Percentiles rank a stretch among this genome's conserved stretches.
Evolutionary conservation across 2,797 vertebrate species (phyloP).

Genomic region (Corythornis leucogaster): DNA sequence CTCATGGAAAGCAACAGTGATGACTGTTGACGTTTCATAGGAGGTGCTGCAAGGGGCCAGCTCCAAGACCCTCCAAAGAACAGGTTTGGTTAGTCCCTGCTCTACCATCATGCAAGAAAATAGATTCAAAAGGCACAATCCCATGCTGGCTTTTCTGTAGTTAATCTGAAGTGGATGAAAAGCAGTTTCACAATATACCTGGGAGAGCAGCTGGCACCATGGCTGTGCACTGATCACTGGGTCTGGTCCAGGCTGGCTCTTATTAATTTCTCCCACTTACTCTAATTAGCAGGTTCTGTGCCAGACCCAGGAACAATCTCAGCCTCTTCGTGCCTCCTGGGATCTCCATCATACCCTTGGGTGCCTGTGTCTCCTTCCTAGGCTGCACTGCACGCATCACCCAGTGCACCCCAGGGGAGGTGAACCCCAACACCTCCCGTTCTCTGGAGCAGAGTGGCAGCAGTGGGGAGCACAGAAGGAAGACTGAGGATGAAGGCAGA

Average conservation of each 20-base stretch:
- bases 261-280: background rate
- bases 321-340: background rate
- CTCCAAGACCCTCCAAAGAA: background rate
- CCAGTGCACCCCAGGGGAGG: accelerated
- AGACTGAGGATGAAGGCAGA: background rate
- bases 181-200: background rate
- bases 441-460: background rate
- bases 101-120: background rate
- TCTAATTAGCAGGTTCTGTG: background rate
- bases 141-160: background rate
- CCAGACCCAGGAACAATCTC: background rate
- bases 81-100: background rate
- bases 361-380: accelerated
- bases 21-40: background rate
- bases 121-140: background rate
- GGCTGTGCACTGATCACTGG: background rate
- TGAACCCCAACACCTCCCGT: accelerated
- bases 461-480: background rate
- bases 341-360: background rate
- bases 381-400: accelerated
- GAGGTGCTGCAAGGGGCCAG: background rate
- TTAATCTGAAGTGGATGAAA: background rate
- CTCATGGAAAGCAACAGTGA: background rate
- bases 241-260: background rate
- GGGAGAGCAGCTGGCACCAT: background rate